Percentiles rank a stretch among this genome's conserved stretches.
These are phyloP conservation scores for Lutjanus argentimaculatus DNA, from an alignment of 2,797 vertebrate genomes.

Conservation along the genomic window DNA sequence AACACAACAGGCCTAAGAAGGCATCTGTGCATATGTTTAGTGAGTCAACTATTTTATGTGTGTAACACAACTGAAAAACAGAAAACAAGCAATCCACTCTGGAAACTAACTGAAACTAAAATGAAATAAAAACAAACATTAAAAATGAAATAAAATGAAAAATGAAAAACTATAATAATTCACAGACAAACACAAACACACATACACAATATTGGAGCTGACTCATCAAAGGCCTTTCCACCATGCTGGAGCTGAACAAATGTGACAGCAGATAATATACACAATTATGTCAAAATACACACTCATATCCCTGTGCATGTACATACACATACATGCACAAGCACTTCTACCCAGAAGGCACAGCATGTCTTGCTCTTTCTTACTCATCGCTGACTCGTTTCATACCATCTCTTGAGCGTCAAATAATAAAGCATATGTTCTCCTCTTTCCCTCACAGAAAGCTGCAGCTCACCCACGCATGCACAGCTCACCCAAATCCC, in stretches of 20 bases:
- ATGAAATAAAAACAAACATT: too few species aligned
- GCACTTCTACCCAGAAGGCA: conserved; percentile 9
- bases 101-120: too few species aligned
- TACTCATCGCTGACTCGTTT: conserved; percentile 38
- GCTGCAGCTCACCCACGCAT: conserved; percentile 51
- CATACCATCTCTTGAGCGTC: conserved; percentile 43
- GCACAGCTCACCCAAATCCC: conserved; percentile 37
- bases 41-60: too few species aligned
- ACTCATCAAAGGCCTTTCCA: conserved; percentile 55
- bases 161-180: too few species aligned
- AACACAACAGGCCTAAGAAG: too few species aligned
- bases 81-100: too few species aligned
- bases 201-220: not conserved
- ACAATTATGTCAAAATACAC: not conserved
- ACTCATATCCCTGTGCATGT: not conserved
- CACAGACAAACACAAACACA: too few species aligned
- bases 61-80: too few species aligned
- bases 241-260: conserved; percentile 8
- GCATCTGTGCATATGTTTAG: too few species aligned
- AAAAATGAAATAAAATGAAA: too few species aligned
- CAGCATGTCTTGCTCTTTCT: conserved; percentile 18
- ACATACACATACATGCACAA: not conserved
- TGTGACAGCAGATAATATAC: conserved; percentile 18
- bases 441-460: conserved; percentile 30
- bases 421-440: conserved; percentile 49